Conservation (phyloP, 2,888 invertebrate genomes). For the Willowsia nigromaculata region DNA sequence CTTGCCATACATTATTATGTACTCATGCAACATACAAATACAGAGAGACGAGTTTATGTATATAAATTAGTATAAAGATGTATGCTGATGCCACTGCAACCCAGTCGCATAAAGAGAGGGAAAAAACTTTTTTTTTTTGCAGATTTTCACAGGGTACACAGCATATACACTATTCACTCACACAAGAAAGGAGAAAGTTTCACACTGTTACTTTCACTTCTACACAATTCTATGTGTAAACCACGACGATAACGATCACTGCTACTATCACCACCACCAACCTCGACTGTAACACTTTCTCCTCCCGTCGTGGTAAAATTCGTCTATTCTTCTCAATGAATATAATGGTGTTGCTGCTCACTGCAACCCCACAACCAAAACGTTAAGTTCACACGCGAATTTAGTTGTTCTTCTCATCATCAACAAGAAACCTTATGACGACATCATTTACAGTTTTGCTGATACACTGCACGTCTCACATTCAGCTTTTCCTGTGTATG, state of each 20-base stretch:
- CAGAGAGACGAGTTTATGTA: background rate
- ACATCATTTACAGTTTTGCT: slow-evolving; percentile 47
- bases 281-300: slow-evolving; percentile 34
- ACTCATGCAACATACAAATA: background rate
- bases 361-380: background rate
- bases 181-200: slow-evolving; percentile 44
- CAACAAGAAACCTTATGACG: slow-evolving; percentile 25
- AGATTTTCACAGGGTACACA: slow-evolving; percentile 18
- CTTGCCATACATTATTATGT: slow-evolving; percentile 32
- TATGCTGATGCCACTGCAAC: background rate
- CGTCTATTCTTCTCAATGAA: background rate
- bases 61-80: background rate
- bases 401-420: slow-evolving; percentile 33
- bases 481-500: slow-evolving; percentile 13
- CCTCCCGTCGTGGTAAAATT: background rate
- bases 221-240: slow-evolving; percentile 4
- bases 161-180: background rate
- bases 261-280: background rate
- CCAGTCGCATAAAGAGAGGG: background rate
- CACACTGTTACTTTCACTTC: slow-evolving; percentile 22
- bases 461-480: slow-evolving; percentile 55
- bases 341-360: background rate
- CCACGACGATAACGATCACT: slow-evolving; percentile 44
- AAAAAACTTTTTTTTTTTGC: background rate
- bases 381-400: slow-evolving; percentile 19